These are phyloP conservation scores for Gambusia holbrooki DNA, from an alignment of 2,113 vertebrate genomes.

Conservation along the genomic window DNA sequence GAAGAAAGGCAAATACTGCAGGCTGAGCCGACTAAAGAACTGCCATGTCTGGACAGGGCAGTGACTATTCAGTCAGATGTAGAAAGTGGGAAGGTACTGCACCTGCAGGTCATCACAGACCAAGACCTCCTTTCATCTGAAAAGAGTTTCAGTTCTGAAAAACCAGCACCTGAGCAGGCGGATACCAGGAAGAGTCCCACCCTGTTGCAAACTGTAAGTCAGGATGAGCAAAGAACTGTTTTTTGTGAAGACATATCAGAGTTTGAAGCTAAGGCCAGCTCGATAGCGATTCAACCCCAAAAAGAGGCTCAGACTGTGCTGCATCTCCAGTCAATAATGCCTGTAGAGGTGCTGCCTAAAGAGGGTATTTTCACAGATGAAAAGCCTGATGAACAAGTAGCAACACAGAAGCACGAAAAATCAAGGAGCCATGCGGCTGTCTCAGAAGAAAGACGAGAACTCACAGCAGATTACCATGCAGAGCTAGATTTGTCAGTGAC, in stretches of 20 bases:
- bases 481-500: constrained; percentile 71
- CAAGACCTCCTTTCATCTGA: constrained; percentile 79
- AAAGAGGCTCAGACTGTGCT: constrained; percentile 75
- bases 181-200: constrained; percentile 71
- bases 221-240: constrained; percentile 74
- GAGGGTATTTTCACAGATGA: constrained; percentile 76
- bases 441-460: constrained; percentile 76
- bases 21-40: constrained; percentile 68
- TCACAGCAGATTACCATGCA: constrained; percentile 76
- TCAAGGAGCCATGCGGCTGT: constrained; percentile 68
- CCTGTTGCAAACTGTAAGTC: constrained; percentile 73
- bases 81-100: constrained; percentile 75
- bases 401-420: constrained; percentile 80
- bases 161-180: constrained; percentile 68
- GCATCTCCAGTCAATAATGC: constrained; percentile 77
- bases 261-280: constrained; percentile 63
- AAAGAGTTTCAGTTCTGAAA: constrained; percentile 73
- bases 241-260: constrained; percentile 71
- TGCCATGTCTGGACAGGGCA: constrained; percentile 69
- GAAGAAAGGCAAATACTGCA: constrained; percentile 79
- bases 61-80: constrained; percentile 61
- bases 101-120: constrained; percentile 80
- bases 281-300: constrained; percentile 54
- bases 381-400: constrained; percentile 74
- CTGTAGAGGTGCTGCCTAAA: constrained; percentile 76